phyloP scores from a whole-genome alignment of 2,888 invertebrate species.

The Cryptus armator region DNA sequence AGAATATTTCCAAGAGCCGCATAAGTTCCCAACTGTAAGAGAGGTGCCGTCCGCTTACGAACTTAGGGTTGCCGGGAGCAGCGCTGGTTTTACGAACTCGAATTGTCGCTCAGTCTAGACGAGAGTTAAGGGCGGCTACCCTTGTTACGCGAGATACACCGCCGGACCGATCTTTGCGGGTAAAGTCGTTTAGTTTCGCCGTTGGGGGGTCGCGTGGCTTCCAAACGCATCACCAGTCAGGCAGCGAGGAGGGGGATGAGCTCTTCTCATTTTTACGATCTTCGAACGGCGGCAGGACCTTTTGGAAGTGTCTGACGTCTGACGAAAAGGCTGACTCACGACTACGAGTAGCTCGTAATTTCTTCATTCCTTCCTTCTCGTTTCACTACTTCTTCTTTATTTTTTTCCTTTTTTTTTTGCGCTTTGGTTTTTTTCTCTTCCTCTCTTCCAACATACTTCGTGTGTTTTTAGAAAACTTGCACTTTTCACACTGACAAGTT shows the following conservation, averaged over 20 bases:
- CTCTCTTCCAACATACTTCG: background rate
- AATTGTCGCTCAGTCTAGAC: slow-evolving; percentile 52
- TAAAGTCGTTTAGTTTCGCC: slow-evolving; percentile 51
- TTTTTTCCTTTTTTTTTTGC: slow-evolving; percentile 45
- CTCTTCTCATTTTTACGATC: slow-evolving; percentile 69
- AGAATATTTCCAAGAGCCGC: slow-evolving; percentile 4
- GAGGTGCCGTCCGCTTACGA: slow-evolving; percentile 18
- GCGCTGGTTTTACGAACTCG: slow-evolving; percentile 40
- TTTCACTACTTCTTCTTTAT: slow-evolving; percentile 51
- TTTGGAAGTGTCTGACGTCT: slow-evolving; percentile 64
- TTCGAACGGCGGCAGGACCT: slow-evolving; percentile 60
- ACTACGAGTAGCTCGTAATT: slow-evolving; percentile 29
- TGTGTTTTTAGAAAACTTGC: slow-evolving; percentile 1
- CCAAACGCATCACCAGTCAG: slow-evolving; percentile 6
- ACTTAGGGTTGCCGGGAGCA: slow-evolving; percentile 29
- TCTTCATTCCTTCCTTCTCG: slow-evolving; percentile 43
- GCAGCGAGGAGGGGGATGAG: slow-evolving; percentile 8
- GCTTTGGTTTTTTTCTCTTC: slow-evolving; percentile 13
- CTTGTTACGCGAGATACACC: slow-evolving; percentile 66
- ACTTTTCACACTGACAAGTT: background rate
- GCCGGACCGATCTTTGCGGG: slow-evolving; percentile 47
- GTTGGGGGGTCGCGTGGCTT: slow-evolving; percentile 64
- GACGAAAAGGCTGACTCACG: slow-evolving; percentile 65
- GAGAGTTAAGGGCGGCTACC: slow-evolving; percentile 44
- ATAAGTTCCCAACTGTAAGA: slow-evolving; percentile 12